Evolutionary conservation across 1,140 invertebrate species (phyloP), one percentile per base, ranked within the genome.

Genomic region (Pseudomyrmex dendroicus): DNA sequence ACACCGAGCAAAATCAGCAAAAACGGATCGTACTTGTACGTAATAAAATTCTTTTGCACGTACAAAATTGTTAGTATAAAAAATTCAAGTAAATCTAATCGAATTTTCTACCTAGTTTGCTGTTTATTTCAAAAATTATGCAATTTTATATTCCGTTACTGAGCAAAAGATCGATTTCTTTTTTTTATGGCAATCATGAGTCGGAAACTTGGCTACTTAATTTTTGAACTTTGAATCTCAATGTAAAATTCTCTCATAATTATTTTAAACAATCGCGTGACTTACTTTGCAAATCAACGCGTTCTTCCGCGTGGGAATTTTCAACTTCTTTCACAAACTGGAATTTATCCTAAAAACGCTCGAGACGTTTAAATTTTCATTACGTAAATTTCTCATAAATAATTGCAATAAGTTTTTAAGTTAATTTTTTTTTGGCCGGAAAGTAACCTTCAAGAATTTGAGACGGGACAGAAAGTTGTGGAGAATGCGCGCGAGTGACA

Each of bases 301-400:
- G 8, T 2, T 20, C 12, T 2, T 66, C 12, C 4, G 13, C 17
- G 3, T 0, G 13, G 5, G 59, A 20, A n/a, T 3, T 9, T 61
- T 10, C 56, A 20, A 8, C 8, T 54, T 54, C 48, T 56, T 12
- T 62, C 7, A 10, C 3, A 3, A 73, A 7, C 25, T 0, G 61
- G 22, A 44, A 82, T 54, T 82, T 44, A n/a, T 70, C 20, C 63
- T 78, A 13, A 48, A 56, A 67, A 56, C 9, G 0, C n/a, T 4
- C 2, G 2, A 17, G 5, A 76, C 46, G 50, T 63, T 64, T 63
- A 50, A 35, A 84, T 20, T 54, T 83, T 54, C 25, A 72, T 20
- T 57, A 15, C 8, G 15, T 25, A 73, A 66, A 66, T 84, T 64
- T 8, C 64, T 63, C 20, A 20, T 72, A 35, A 73, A 73, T 70